phyloP scores from a whole-genome alignment of 2,888 invertebrate genomes.

The Diarsia dahlii region DNA sequence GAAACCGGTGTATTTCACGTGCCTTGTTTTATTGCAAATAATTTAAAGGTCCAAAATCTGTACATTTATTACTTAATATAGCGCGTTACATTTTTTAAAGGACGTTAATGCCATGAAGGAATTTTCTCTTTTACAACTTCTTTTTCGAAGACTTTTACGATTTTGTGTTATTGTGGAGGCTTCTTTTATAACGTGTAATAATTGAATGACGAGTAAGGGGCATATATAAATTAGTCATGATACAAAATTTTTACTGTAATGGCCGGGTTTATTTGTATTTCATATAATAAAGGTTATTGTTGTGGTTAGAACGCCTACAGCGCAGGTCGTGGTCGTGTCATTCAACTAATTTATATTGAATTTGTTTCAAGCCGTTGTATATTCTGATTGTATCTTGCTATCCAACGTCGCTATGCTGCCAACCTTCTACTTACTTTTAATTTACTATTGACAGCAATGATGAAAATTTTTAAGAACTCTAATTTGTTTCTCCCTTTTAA shows the following conservation, averaged over 20 bases:
- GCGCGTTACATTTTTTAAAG: slow-evolving; percentile 16
- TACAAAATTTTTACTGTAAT: slow-evolving; percentile 7
- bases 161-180: slow-evolving; percentile 2
- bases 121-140: slow-evolving; percentile 25
- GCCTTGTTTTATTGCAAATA: slow-evolving; percentile 43
- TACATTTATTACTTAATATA: slow-evolving; percentile 55
- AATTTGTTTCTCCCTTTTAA: no score
- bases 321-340: background rate
- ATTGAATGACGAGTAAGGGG: slow-evolving; percentile 21
- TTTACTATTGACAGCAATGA: no score
- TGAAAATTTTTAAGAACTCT: no score
- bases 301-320: background rate
- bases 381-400: no score
- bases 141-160: slow-evolving; percentile 34
- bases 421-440: no score
- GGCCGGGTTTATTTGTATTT: background rate
- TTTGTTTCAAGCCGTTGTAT: no score
- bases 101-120: slow-evolving; percentile 7
- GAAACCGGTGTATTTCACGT: slow-evolving; percentile 10
- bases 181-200: slow-evolving; percentile 38
- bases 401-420: no score
- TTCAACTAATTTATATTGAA: no score
- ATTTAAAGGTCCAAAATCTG: slow-evolving; percentile 26
- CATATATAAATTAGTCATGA: slow-evolving; percentile 36
- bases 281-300: background rate